Evolutionary conservation across 2,888 invertebrate species (phyloP), one percentile per base, ranked within the genome.

Genomic region (Dynastes hyllus): DNA sequence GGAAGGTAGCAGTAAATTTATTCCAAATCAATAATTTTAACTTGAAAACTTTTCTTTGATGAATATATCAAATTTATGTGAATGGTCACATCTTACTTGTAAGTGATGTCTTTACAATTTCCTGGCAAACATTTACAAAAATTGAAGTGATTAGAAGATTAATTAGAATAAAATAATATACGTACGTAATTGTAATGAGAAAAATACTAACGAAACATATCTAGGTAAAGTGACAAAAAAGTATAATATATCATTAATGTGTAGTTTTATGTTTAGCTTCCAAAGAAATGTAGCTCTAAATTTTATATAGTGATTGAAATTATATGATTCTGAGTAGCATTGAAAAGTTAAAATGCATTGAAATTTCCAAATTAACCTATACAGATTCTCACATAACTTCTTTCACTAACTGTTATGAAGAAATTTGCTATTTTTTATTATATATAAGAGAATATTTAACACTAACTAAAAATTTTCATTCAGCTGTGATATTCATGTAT

Each of bases 51-150:
- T 45, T 45, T 45, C 40, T 45, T 45, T 45, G 9, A 9, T 45
- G 9, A 45, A 45, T 45, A 11, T 11, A 45, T 45, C 8, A 45
- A 11, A 11, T 11, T 8, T 45, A 8, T 1, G 11, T 45, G 8
- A 45, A 45, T 8, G 55, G 50, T 71, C 73, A 73, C 73, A 58
- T 58, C 37, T 22, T 58, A 55, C 40, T 16, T 58, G 4, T 37
- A 58, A 40, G 27, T 50, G 37, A 22, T 3, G 40, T 37, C 9
- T 40, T 22, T 73, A 51, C 61, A 11, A 71, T 78, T 78, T 78
- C 55, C 78, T 78, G 78, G 78, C 78, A 78, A 78, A 78, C 78
- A 78, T 78, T 78, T 58, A 40, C 58, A 16, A 29, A 61, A 73
- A 40, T 45, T 32, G 32, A 69, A 16, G 16, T 16, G 32, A 16